phyloP scores from a whole-genome alignment of 2,888 invertebrate genomes.

The Ptychoptera contaminata region DNA sequence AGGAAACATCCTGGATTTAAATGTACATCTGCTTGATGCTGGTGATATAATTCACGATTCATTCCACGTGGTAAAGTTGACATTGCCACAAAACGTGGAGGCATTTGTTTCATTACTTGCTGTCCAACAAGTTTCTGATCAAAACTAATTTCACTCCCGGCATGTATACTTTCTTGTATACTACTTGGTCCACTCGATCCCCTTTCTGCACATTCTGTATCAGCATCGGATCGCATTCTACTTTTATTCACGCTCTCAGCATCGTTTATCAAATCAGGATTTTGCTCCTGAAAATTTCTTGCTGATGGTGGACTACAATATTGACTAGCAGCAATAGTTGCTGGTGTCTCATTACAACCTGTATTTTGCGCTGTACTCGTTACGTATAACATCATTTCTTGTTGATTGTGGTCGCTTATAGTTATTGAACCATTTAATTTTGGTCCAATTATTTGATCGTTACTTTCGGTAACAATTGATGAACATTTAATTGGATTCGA shows the following conservation, averaged over 20 bases:
- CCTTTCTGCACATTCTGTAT: conserved; percentile 27
- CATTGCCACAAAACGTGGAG: conserved; percentile 27
- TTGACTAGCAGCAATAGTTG: conserved; percentile 30
- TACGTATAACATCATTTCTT: conserved; percentile 33
- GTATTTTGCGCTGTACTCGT: conserved; percentile 17
- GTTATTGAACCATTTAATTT: conserved; percentile 38
- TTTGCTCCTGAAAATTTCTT: conserved; percentile 45
- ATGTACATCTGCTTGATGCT: conserved; percentile 57
- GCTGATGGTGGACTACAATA: conserved; percentile 39
- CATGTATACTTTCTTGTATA: conserved; percentile 13
- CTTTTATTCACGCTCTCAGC: conserved; percentile 45
- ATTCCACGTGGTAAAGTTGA: conserved; percentile 35
- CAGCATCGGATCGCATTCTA: conserved; percentile 25
- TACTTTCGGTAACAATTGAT: conserved; percentile 22
- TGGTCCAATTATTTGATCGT: conserved; percentile 34
- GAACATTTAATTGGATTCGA: conserved; percentile 35
- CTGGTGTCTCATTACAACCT: conserved; percentile 23
- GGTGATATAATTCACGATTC: conserved; percentile 35
- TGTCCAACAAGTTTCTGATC: conserved; percentile 31
- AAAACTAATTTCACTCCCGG: conserved; percentile 30
- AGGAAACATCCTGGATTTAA: conserved; percentile 60
- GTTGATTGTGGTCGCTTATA: conserved; percentile 31
- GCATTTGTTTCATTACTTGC: conserved; percentile 26
- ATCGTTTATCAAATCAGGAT: conserved; percentile 67
- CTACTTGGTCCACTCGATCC: conserved; percentile 21